A percentile compares a stretch with the other conserved stretches of the same genome.
Conservation (phyloP, 1,140 invertebrate species). For the Dendrolimus kikuchii region DNA sequence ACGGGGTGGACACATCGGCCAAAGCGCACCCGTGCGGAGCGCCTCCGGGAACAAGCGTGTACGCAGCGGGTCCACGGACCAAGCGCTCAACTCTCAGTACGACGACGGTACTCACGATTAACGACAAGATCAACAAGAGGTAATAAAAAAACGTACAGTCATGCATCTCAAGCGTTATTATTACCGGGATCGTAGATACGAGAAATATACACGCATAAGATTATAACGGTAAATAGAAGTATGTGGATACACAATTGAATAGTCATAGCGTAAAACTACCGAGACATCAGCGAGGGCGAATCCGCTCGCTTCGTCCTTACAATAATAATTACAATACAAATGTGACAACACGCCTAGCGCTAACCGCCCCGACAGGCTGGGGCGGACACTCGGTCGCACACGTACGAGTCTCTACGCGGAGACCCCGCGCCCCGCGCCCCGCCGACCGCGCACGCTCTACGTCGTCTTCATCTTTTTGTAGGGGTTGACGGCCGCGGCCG, state of each 20-base stretch:
- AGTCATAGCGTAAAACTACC: constrained; percentile 66
- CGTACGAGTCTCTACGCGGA: constrained; percentile 65
- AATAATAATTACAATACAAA: constrained; percentile 67
- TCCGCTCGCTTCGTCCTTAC: constrained; percentile 65
- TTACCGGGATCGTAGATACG: constrained; percentile 81
- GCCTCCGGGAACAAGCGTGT: constrained; percentile 67
- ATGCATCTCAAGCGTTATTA: constrained; percentile 91
- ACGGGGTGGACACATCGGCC: constrained; percentile 62
- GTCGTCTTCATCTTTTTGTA: constrained; percentile 92
- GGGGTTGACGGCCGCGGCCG: constrained; percentile 79
- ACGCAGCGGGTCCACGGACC: constrained; percentile 67
- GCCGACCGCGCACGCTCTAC: constrained; percentile 71
- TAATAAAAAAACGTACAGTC: constrained; percentile 90
- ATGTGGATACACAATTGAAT: constrained; percentile 67
- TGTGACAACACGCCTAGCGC: constrained; percentile 70
- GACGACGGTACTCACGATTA: constrained; percentile 58
- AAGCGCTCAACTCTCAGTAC: constrained; percentile 67
- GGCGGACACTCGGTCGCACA: constrained; percentile 52
- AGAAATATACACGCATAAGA: constrained; percentile 75
- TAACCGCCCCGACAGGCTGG: constrained; percentile 64
- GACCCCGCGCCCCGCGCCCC: constrained; percentile 62
- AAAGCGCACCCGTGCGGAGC: constrained; percentile 68
- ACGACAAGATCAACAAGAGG: constrained; percentile 65
- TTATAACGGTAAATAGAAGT: constrained; percentile 56
- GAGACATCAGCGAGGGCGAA: constrained; percentile 59